Conservation (phyloP, 2,797 vertebrate genomes). For the Enteromius argenteus region DNA sequence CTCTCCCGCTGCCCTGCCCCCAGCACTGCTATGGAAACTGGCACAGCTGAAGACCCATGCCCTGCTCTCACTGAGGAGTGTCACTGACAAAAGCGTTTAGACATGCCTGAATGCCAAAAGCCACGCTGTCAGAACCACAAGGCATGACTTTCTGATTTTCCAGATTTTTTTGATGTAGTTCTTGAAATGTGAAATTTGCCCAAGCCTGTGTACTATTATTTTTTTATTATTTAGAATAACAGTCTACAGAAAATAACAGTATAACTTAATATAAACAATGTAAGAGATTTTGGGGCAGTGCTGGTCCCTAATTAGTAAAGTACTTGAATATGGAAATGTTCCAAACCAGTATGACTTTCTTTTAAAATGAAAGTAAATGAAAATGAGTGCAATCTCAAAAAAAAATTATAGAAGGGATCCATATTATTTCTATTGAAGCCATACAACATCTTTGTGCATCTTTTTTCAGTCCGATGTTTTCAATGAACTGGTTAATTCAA, state of each 20-base stretch:
- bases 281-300: not conserved
- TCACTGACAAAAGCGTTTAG: constrained; percentile 48
- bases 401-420: not conserved
- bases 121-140: constrained; percentile 28
- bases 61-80: constrained; percentile 53
- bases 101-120: constrained; percentile 51
- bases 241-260: not conserved
- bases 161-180: not conserved
- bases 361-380: not conserved
- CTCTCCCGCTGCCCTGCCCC: constrained; percentile 25
- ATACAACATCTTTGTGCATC: not conserved
- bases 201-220: not conserved
- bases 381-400: not conserved
- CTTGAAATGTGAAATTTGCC: not conserved
- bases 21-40: constrained; percentile 62
- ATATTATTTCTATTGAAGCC: not conserved
- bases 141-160: constrained; percentile 10
- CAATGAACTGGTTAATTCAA: not conserved
- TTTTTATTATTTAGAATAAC: not conserved
- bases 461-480: not conserved
- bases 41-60: constrained; percentile 54
- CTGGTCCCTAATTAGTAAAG: not conserved
- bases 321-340: not conserved
- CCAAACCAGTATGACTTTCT: not conserved
- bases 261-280: not conserved